Conservation (phyloP, 2,888 invertebrate species). For the Embidobia sp. region DNA sequence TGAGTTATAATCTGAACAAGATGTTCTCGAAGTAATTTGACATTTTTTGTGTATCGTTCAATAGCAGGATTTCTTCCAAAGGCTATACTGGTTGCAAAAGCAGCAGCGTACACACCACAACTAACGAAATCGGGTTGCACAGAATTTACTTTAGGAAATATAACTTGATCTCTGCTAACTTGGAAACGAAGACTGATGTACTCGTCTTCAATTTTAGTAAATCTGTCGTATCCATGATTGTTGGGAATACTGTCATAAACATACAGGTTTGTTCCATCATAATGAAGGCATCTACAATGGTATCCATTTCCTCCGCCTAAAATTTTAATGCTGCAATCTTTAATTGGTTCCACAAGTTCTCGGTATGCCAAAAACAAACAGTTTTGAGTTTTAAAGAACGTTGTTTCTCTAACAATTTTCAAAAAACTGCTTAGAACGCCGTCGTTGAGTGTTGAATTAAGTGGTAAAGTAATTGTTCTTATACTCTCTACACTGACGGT, state of each 20-base stretch:
- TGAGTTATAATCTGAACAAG: not conserved
- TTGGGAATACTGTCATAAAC: not conserved
- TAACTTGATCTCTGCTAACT: not conserved
- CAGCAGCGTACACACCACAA: too few species aligned
- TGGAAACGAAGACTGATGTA: not conserved
- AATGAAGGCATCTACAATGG: slow-evolving; percentile 8
- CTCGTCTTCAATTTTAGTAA: not conserved
- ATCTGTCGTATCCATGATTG: not conserved
- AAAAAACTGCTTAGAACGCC: not conserved
- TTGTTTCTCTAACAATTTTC: not conserved
- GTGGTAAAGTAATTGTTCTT: not conserved
- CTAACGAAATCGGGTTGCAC: too few species aligned
- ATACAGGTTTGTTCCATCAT: not conserved
- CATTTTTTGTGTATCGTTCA: not conserved
- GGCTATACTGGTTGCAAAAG: not conserved
- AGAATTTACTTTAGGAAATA: not conserved
- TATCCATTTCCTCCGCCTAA: not conserved
- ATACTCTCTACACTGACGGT: not conserved
- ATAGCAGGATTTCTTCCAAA: not conserved
- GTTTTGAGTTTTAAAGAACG: not conserved
- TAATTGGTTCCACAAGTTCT: not conserved
- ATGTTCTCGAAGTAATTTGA: not conserved
- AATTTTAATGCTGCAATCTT: not conserved
- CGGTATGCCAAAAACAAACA: not conserved
- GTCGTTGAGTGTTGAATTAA: not conserved